Evolutionary conservation across 2,113 vertebrate genomes (phyloP).

Genomic region (Sturnira hondurensis): DNA sequence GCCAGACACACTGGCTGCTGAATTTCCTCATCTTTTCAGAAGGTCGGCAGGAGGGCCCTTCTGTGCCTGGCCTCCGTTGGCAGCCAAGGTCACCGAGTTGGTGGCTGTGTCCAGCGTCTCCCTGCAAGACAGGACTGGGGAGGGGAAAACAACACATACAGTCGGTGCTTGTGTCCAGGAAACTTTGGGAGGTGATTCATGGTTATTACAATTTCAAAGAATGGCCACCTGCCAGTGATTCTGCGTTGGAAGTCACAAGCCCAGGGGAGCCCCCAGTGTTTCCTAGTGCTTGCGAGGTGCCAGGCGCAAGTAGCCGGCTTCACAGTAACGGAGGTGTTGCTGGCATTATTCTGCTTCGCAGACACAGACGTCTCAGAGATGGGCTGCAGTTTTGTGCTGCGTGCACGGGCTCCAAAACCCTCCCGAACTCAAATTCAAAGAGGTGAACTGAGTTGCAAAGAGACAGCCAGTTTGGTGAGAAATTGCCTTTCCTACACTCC

Average conservation of each 20-base stretch:
- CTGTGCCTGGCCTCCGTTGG: not conserved
- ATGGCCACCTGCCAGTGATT: not conserved
- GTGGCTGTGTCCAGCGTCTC: not conserved
- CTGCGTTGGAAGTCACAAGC: not conserved
- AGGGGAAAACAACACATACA: not conserved
- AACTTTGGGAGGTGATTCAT: not conserved
- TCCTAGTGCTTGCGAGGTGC: rapidly evolving
- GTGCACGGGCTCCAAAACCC: rapidly evolving
- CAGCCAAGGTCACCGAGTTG: rapidly evolving
- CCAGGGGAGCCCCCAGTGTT: not conserved
- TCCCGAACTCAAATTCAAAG: not conserved
- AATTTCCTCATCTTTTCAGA: not conserved
- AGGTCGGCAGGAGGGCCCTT: not conserved
- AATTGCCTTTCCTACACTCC: not conserved
- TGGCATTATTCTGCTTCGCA: not conserved
- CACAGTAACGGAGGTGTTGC: not conserved
- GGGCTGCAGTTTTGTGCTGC: not conserved
- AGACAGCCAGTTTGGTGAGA: not conserved
- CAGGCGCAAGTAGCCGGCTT: not conserved
- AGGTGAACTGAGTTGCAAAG: not conserved
- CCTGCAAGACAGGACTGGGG: rapidly evolving
- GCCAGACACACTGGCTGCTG: constrained; percentile 34
- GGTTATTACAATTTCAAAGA: not conserved
- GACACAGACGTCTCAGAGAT: rapidly evolving
- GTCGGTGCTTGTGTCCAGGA: not conserved